Conservation (phyloP, 1,140 invertebrate genomes). For the Tyrophagus putrescentiae region DNA sequence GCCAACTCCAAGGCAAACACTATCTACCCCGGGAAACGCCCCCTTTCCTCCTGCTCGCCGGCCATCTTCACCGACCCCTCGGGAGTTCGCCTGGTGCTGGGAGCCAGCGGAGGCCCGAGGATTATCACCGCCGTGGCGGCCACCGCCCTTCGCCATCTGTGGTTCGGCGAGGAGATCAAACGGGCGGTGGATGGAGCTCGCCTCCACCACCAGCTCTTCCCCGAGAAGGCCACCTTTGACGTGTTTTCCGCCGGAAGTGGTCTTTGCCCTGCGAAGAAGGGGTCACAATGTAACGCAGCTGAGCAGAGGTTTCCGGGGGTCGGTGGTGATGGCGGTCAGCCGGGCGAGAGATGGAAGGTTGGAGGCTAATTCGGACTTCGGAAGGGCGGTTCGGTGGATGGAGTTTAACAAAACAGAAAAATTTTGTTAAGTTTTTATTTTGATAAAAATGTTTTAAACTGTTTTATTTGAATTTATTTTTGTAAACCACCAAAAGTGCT, state of each 20-base stretch:
- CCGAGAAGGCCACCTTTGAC: slow-evolving; percentile 66
- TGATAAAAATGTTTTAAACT: too few relatives aligned
- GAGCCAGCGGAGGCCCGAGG: slow-evolving; percentile 74
- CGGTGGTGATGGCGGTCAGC: slow-evolving; percentile 51
- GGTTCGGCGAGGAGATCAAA: slow-evolving; percentile 69
- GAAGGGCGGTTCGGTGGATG: slow-evolving; percentile 61
- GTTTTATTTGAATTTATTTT: too few relatives aligned
- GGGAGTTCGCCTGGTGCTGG: slow-evolving; percentile 52
- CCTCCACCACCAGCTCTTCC: slow-evolving; percentile 81
- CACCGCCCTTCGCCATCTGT: slow-evolving; percentile 62
- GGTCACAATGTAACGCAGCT: slow-evolving; percentile 50
- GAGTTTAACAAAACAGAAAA: slow-evolving; percentile 32
- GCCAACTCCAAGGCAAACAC: slow-evolving; percentile 61
- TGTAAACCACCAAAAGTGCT: too few relatives aligned
- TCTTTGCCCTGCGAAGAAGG: slow-evolving; percentile 46
- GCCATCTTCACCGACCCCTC: slow-evolving; percentile 55
- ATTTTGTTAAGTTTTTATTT: too few relatives aligned
- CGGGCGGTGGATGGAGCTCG: slow-evolving; percentile 68
- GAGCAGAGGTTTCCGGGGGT: slow-evolving; percentile 39
- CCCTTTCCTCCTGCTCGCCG: slow-evolving; percentile 82
- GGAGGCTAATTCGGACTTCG: slow-evolving; percentile 62
- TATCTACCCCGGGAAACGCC: slow-evolving; percentile 58
- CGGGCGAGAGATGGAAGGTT: slow-evolving; percentile 41
- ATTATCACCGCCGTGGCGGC: slow-evolving; percentile 67
- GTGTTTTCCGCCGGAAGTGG: slow-evolving; percentile 49